phyloP scores from a whole-genome alignment of 2,797 vertebrate species.

The Furcifer pardalis region DNA sequence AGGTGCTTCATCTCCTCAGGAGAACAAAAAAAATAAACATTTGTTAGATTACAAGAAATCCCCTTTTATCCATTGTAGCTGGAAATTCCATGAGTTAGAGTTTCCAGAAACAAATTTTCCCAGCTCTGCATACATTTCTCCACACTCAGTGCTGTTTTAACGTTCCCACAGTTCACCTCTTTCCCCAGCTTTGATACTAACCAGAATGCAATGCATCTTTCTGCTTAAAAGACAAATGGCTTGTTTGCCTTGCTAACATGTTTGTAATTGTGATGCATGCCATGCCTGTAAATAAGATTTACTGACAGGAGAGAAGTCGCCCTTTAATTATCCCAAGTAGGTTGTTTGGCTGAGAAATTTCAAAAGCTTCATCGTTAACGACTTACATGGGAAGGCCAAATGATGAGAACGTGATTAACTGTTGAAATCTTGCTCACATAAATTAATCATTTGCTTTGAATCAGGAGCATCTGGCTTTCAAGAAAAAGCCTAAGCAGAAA shows the following conservation, averaged over 20 bases:
- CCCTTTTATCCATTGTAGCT: too few relatives aligned
- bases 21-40: neutral
- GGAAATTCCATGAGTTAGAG: neutral
- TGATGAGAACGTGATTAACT: constrained; percentile 33
- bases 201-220: constrained; percentile 32
- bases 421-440: neutral
- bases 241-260: constrained; percentile 4
- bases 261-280: constrained; percentile 32
- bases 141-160: neutral
- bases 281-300: constrained; percentile 20
- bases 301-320: constrained; percentile 26
- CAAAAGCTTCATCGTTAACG: constrained; percentile 19
- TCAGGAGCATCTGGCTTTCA: constrained; percentile 11
- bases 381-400: constrained; percentile 43
- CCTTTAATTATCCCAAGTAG: constrained; percentile 40
- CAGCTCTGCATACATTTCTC: neutral
- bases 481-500: constrained; percentile 10
- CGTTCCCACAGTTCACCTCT: neutral
- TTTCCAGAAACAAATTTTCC: neutral
- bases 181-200: constrained; percentile 19
- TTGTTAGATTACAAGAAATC: too few relatives aligned
- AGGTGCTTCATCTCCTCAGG: too few relatives aligned
- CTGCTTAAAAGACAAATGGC: constrained; percentile 37
- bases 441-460: constrained; percentile 21
- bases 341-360: constrained; percentile 21